Base-by-base conservation (phyloP, 1,140 invertebrate genomes). In the Euglossa dilemma region DNA sequence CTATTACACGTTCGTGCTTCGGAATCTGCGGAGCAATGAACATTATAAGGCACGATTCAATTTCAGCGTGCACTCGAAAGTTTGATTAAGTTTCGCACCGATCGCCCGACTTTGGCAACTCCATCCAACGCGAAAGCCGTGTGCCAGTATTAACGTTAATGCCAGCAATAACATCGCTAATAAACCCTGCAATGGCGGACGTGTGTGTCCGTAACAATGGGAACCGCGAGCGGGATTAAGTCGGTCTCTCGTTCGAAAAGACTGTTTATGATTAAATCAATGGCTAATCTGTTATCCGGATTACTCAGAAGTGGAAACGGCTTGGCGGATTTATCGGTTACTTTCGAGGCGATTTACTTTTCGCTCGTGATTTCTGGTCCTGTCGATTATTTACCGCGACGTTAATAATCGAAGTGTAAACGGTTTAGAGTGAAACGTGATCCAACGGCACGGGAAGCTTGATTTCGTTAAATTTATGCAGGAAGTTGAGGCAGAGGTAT, bases 51-150 rank as follows among this genome's bases (percentile, higher is more conserved):
- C 7, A 8, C 16, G 16, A 80, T 6, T 56, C 43, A 70, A 71
- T 80, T 70, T 70, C 18, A 12, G 1, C 11, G 4, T 3, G 47
- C 28, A 25, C 45, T 43, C 20, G n/a, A 23, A 43, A 71, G 67
- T 80, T 71, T 80, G 67, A 71, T 63, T 52, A 80, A 71, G 28
- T 71, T 80, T 20, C 64, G 23, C 3, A 25, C 23, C 36, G 47
- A 23, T 57, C 45, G 52, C 6, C 2, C 25, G 52, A 57, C 52
- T 69, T 78, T 6, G 64, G 25, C 36, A 36, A 63, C 36, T 64
- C 7, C 2, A 12, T 20, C 20, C 8, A 36, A 12, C 9, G 45
- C 8, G 14, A n/a, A 3, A 5, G 47, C 7, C 47, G 47, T 6
- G 5, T 9, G 5, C 14, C 57, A 2, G 45, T 63, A 64, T 73